Evolutionary conservation across 2,888 invertebrate species (phyloP), one percentile per base, ranked within the genome.

Genomic region (Tetragonisca angustula): DNA sequence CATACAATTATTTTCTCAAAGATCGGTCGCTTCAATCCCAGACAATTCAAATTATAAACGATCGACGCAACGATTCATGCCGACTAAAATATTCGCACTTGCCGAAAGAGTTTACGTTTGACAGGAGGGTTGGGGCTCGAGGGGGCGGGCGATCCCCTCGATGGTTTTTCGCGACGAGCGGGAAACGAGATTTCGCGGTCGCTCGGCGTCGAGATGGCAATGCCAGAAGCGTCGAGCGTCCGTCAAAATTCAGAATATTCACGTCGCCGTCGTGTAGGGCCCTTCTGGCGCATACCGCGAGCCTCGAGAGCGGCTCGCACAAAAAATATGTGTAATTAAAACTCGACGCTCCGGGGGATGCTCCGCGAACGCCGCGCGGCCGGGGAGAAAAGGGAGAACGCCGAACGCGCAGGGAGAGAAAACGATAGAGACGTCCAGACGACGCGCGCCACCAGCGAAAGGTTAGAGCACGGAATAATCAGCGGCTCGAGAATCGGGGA

Each of bases 271-370:
- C 80, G 85, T 85, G 85, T 85, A 84, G 84, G 77, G 64, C 54
- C 74, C 84, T 85, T 72, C 80, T 75, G 77, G 80, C 54, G 81
- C 81, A 71, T 72, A 79, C 78, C 76, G 72, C 74, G 64, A 76
- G 79, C 76, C 87, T 87, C 74, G 73, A 83, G 83, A 74, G 85
- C 77, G 77, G 77, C 75, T 85, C 82, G 79, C 68, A 84, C 86
- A 86, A 86, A 90, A 88, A 85, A 89, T 87, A 91, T 88, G 90
- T 91, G 89, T 90, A 90, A 91, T 91, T 91, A 90, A 91, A 90
- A 91, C 89, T 87, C 88, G 87, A 88, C 87, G 87, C 87, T 87
- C 76, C 87, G 77, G 81, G 87, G 87, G 81, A 87, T 85, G 77
- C 81, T 85, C 81, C 79, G 79, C 64, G 77, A 76, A 56, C 65